Base-by-base conservation (phyloP, 2,113 vertebrate genomes). In the Cynocephalus volans region DNA sequence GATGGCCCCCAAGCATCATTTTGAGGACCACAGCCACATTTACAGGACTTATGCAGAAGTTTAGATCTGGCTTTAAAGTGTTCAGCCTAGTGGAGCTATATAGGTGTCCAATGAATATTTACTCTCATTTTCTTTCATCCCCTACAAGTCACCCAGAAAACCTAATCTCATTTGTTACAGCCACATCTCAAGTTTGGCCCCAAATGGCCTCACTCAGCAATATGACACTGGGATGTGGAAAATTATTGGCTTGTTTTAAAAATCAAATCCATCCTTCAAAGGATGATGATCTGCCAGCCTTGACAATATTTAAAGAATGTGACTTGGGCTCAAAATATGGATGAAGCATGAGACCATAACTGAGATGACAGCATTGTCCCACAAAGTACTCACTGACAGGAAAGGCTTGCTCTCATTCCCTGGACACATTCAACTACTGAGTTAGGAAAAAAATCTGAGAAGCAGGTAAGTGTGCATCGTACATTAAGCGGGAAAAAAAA, bases 191-290 rank as follows among this genome's bases (percentile, higher is more conserved):
- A 50, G 26, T 82, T 48, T 94, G 83, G 90, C 45, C 54, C 36
- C 33, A 92, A 48, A 88, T 24, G 69, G 56, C 81, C 80, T 86
- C 77, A 60, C 8, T 93, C 60, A 60, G 58, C 21, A 85, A 85
- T 19, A 80, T 3, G 64, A 65, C 58, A 50, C 19, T 26, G 65
- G 58, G 28, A 8, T 36, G 23, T 65, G 60, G 36, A 65, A 80
- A 96, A 96, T 81, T 18, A 94, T 15, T 79, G 21, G 18, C 58
- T 82, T 69, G 41, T 95, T 88, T 88, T 88, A 84, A 81, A 95
- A 94, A 77, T 50, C 70, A 85, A 97, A 94, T 67, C 70, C 41
- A 50, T 62, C 64, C 64, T 95, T 90, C 58, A 80, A 94, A 90
- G 36, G 33, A 69, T 58, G 90, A 75, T 41, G 21, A 41, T 70